Percentiles rank a stretch among this genome's conserved stretches.
Evolutionary conservation across 2,113 vertebrate species (phyloP).

Genomic region (Dicerorhinus sumatrensis): DNA sequence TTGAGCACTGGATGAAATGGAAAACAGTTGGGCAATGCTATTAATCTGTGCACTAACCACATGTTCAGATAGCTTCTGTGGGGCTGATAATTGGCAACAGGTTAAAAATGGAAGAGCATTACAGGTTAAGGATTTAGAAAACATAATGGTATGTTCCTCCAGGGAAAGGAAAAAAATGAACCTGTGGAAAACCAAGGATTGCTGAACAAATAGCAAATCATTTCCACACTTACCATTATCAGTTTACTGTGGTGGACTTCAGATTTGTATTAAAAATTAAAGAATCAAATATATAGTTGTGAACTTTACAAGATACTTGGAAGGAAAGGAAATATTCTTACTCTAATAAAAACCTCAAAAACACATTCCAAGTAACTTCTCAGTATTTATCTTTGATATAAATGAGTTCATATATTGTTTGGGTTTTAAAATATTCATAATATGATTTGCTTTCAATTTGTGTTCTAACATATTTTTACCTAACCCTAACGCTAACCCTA

Average conservation of each 20-base stretch:
- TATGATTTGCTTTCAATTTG: background rate
- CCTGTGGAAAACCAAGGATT: background rate
- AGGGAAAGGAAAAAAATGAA: conserved; percentile 10
- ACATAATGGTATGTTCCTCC: background rate
- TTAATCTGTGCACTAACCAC: conserved; percentile 51
- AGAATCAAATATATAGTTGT: background rate
- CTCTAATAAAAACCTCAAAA: background rate
- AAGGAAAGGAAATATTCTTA: background rate
- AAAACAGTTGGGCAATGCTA: conserved; percentile 55
- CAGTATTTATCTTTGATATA: background rate
- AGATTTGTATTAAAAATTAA: background rate
- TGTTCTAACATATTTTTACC: background rate
- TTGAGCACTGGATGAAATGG: conserved; percentile 43
- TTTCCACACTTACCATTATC: background rate
- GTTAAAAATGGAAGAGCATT: conserved; percentile 65
- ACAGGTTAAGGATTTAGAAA: conserved; percentile 59
- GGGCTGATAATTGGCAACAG: conserved; percentile 61
- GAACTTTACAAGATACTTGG: background rate
- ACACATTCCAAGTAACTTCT: background rate
- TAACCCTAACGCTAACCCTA: no score
- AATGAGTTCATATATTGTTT: background rate
- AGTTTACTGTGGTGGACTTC: background rate
- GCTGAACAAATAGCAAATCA: background rate
- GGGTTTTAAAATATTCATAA: background rate
- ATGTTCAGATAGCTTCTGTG: conserved; percentile 55